phyloP scores from a whole-genome alignment of 2,797 vertebrate genomes.

The Toxotes lorentzi region DNA sequence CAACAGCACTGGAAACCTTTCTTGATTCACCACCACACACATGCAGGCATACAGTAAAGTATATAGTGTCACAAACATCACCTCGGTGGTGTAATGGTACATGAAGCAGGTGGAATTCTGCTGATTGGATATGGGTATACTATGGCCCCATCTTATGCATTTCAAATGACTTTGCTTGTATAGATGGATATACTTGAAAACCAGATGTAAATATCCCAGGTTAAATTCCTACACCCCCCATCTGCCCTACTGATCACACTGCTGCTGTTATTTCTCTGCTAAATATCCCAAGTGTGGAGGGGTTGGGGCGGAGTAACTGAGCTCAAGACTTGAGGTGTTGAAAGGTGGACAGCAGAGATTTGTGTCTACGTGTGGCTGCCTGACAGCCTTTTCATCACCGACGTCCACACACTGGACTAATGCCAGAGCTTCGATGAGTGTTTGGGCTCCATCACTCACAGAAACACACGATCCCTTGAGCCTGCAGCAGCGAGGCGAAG shows the following conservation, averaged over 20 bases:
- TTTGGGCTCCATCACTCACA: constrained; percentile 54
- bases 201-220: constrained; percentile 27
- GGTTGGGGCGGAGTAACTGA: neutral
- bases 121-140: constrained; percentile 59
- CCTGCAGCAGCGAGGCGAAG: constrained; percentile 32
- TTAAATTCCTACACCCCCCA: constrained; percentile 16
- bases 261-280: constrained; percentile 1
- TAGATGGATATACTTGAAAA: constrained; percentile 23
- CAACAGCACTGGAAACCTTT: constrained; percentile 16
- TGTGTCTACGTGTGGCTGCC: constrained; percentile 12
- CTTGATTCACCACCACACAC: neutral
- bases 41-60: constrained; percentile 28
- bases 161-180: constrained; percentile 60
- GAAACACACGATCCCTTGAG: constrained; percentile 31
- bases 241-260: constrained; percentile 16
- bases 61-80: constrained; percentile 38
- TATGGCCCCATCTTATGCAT: constrained; percentile 65
- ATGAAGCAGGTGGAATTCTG: constrained; percentile 32
- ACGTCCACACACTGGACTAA: constrained; percentile 41
- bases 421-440: constrained; percentile 48
- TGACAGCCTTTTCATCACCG: constrained; percentile 60
- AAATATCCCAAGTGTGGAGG: constrained; percentile 16
- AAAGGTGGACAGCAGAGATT: constrained; percentile 49
- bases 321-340: constrained; percentile 21
- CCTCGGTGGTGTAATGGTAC: constrained; percentile 31